Percentiles rank a stretch among this genome's conserved stretches.
These are phyloP conservation scores for Sparidentex hasta DNA, from an alignment of 2,797 vertebrate genomes.

Conservation along the genomic window DNA sequence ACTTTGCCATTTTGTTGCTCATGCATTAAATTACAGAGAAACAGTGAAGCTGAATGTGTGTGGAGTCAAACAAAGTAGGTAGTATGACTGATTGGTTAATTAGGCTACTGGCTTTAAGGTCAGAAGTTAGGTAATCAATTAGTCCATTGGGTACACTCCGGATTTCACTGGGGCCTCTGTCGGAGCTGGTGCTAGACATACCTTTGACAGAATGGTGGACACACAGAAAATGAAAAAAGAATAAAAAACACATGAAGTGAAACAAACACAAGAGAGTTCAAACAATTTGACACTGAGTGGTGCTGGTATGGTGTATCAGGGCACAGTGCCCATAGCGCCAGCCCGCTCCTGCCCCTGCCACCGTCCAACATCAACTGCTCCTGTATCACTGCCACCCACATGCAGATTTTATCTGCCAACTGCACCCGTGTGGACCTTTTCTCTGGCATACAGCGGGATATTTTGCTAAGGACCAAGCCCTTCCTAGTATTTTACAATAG, in stretches of 20 bases:
- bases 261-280: not conserved
- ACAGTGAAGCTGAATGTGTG: not conserved
- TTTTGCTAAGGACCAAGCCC: constrained; percentile 92
- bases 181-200: not conserved
- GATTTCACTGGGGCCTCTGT: not conserved
- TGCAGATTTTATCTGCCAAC: constrained; percentile 89
- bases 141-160: not conserved
- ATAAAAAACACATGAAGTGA: not conserved
- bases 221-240: not conserved
- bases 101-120: constrained; percentile 3
- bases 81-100: not conserved
- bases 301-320: constrained; percentile 64
- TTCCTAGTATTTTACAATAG: constrained; percentile 93
- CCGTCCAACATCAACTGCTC: constrained; percentile 59
- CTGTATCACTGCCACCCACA: constrained; percentile 68
- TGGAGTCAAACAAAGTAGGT: not conserved
- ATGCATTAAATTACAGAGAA: not conserved
- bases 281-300: constrained; percentile 32
- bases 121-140: constrained; percentile 4
- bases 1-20: not conserved
- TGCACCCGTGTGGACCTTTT: constrained; percentile 69
- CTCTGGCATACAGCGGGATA: constrained; percentile 84
- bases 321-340: constrained; percentile 59
- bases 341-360: constrained; percentile 43
- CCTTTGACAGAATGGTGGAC: not conserved